Conservation (phyloP, 2,888 invertebrate genomes). For the Diaphora mendica region DNA sequence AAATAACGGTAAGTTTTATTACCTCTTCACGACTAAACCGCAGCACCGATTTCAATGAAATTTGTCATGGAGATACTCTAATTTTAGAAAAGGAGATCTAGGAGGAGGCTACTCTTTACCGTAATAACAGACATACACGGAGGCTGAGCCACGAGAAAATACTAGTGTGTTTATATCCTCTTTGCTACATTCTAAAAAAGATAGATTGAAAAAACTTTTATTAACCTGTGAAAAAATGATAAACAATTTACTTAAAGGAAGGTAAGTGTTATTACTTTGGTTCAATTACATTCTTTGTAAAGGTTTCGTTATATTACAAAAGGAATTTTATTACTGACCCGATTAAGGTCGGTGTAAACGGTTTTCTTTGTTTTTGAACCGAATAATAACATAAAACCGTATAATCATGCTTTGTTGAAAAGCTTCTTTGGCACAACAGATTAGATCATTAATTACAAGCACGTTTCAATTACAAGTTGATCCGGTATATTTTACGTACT, state of each 20-base stretch:
- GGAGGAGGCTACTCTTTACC: too few species aligned
- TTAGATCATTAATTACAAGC: slow-evolving; percentile 10
- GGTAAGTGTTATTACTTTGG: neutral
- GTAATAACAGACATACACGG: neutral
- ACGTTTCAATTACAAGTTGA: slow-evolving; percentile 10
- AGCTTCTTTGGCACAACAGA: neutral
- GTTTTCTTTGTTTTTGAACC: slow-evolving; percentile 7
- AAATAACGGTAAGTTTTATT: too few species aligned
- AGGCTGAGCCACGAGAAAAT: neutral
- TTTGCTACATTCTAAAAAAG: too few species aligned
- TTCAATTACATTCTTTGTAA: neutral
- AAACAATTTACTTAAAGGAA: neutral
- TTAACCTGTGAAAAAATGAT: neutral
- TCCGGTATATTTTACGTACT: neutral
- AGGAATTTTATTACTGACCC: slow-evolving; percentile 9
- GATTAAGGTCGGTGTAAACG: slow-evolving; percentile 1
- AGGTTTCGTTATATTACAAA: slow-evolving; percentile 1
- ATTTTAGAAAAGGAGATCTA: too few species aligned
- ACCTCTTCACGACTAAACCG: too few species aligned
- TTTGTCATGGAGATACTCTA: too few species aligned
- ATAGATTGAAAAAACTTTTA: neutral
- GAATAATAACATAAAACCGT: neutral
- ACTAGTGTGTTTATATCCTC: too few species aligned
- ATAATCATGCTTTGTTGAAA: neutral
- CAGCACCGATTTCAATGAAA: too few species aligned